Conservation (phyloP, 2,113 vertebrate species). For the Neotoma lepida region DNA sequence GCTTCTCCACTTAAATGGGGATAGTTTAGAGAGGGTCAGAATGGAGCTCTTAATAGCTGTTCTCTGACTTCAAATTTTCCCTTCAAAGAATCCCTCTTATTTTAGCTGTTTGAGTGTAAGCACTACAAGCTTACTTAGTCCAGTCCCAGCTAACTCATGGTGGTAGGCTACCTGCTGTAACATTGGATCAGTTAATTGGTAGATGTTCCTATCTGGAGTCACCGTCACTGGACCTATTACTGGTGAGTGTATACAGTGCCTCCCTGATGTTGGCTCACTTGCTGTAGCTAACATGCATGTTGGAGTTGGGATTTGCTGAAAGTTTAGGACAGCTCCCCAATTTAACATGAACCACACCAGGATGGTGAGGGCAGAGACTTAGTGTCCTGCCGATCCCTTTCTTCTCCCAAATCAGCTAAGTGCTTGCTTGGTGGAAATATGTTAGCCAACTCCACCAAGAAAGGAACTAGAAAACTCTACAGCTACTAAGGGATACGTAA, state of each 20-base stretch:
- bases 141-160: background rate
- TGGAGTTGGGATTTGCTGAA: constrained; percentile 80
- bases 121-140: background rate
- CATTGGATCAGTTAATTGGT: background rate
- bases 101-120: constrained; percentile 44
- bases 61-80: constrained; percentile 48
- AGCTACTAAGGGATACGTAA: background rate
- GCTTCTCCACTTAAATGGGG: constrained; percentile 48
- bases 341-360: background rate
- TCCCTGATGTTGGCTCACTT: background rate
- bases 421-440: constrained; percentile 24
- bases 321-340: constrained; percentile 82
- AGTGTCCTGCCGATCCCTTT: background rate
- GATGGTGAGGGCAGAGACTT: constrained; percentile 21
- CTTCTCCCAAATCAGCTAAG: constrained; percentile 14
- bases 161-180: background rate
- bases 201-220: background rate
- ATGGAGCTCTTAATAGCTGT: constrained; percentile 72
- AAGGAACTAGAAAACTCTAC: constrained; percentile 16
- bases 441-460: constrained; percentile 35
- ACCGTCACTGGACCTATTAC: background rate
- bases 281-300: background rate
- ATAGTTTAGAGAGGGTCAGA: constrained; percentile 62
- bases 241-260: background rate
- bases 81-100: constrained; percentile 40